Evolutionary conservation across 2,113 vertebrate genomes (phyloP).

Genomic region (Microtus richardsoni): DNA sequence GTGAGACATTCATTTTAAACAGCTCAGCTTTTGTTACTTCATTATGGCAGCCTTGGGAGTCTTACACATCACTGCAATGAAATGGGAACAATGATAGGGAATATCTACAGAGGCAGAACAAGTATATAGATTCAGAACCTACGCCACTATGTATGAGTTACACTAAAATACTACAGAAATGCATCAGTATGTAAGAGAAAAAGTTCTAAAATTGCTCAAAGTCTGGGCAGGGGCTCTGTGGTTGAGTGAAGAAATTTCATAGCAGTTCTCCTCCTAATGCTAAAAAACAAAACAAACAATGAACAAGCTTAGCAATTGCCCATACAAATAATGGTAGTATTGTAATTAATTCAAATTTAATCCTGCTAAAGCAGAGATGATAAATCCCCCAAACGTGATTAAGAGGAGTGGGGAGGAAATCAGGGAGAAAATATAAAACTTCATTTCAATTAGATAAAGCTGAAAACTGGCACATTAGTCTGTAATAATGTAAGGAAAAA

Average conservation of each 20-base stretch:
- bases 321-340: too few relatives aligned
- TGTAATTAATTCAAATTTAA: background rate
- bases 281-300: background rate
- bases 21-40: background rate
- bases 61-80: background rate
- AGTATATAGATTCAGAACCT: background rate
- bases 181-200: background rate
- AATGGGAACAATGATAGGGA: background rate
- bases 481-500: conserved; percentile 24
- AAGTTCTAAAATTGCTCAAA: background rate
- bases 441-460: background rate
- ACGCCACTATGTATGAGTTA: too few relatives aligned
- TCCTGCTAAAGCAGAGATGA: background rate
- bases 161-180: background rate
- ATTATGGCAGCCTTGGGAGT: background rate
- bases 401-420: background rate
- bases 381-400: background rate
- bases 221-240: background rate
- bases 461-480: background rate
- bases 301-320: background rate
- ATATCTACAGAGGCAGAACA: background rate
- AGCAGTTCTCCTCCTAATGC: background rate
- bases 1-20: background rate
- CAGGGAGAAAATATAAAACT: background rate
- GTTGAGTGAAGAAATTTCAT: background rate